These are phyloP conservation scores for Eristalis arbustorum DNA, from an alignment of 2,888 invertebrate species.

Conservation along the genomic window DNA sequence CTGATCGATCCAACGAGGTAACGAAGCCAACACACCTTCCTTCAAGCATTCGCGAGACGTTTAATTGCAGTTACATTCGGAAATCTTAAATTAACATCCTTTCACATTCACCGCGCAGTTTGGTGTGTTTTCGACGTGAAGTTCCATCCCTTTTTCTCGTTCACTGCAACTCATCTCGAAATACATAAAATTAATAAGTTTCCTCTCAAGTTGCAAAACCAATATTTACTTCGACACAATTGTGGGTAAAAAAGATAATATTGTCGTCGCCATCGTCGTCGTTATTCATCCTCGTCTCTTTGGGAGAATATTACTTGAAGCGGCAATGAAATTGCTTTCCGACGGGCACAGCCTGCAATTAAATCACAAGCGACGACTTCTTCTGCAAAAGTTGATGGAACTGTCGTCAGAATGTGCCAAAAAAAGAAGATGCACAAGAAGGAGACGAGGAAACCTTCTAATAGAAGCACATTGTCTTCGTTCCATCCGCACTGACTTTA, in stretches of 20 bases:
- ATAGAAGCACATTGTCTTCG: not conserved
- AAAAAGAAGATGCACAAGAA: not conserved
- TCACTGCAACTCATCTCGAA: not conserved
- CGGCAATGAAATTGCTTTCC: constrained; percentile 58
- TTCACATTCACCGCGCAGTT: not conserved
- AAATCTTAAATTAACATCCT: not conserved
- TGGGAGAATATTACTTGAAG: constrained; percentile 20
- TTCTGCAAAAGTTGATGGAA: not conserved
- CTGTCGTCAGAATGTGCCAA: not conserved
- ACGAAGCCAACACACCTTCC: too few species aligned
- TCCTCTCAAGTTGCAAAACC: not conserved
- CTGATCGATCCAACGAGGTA: too few species aligned
- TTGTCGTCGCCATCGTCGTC: not conserved
- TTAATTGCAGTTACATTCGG: not conserved
- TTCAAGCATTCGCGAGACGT: too few species aligned
- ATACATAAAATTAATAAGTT: not conserved
- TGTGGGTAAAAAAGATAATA: not conserved
- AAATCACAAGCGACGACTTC: constrained; percentile 39
- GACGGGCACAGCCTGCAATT: constrained; percentile 44
- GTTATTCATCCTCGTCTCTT: not conserved
- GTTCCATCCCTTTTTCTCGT: not conserved
- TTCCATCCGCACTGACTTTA: not conserved
- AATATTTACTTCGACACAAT: constrained; percentile 23
- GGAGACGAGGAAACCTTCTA: constrained; percentile 9
- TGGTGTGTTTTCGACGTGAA: not conserved